phyloP scores from a whole-genome alignment of 2,797 vertebrate species.

The Antennarius maculatus region DNA sequence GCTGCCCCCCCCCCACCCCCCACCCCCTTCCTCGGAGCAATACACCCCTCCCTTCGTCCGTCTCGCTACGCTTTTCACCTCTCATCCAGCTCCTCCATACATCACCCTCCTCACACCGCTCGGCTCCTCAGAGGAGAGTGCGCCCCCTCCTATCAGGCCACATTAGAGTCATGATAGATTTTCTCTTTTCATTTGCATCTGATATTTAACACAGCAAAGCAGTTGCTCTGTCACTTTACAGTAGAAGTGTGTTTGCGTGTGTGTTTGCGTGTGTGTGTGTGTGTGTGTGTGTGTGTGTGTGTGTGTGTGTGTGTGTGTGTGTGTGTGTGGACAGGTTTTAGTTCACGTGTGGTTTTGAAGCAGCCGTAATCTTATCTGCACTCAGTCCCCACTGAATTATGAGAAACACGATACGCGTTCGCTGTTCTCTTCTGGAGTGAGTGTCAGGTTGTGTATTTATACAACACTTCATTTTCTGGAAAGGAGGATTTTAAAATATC shows the following conservation, averaged over 20 bases:
- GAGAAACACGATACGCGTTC: slow-evolving; percentile 59
- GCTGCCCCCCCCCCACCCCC: slow-evolving; percentile 59
- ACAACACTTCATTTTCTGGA: slow-evolving; percentile 47
- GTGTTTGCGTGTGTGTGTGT: slow-evolving; percentile 9
- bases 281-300: slow-evolving; percentile 5
- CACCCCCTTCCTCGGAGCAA: slow-evolving; percentile 68
- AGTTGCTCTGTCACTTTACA: slow-evolving; percentile 72
- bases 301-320: slow-evolving; percentile 14
- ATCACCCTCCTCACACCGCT: slow-evolving; percentile 87
- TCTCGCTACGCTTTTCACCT: slow-evolving; percentile 95
- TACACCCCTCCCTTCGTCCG: slow-evolving; percentile 76
- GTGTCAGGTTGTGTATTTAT: slow-evolving; percentile 44
- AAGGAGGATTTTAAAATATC: slow-evolving; percentile 42
- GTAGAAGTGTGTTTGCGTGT: slow-evolving; percentile 32
- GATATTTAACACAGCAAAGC: slow-evolving; percentile 87
- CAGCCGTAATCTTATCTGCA: slow-evolving; percentile 61
- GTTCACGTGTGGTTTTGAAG: slow-evolving; percentile 32
- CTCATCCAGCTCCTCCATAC: slow-evolving; percentile 92
- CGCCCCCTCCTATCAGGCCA: slow-evolving; percentile 86
- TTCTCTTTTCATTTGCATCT: slow-evolving; percentile 98
- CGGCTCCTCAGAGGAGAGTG: slow-evolving; percentile 81
- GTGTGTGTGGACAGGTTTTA: background rate
- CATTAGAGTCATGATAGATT: slow-evolving; percentile 97
- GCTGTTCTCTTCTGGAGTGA: slow-evolving; percentile 34
- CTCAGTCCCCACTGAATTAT: slow-evolving; percentile 54